These are phyloP conservation scores for Pygmarrhopalites habei DNA, from an alignment of 1,140 invertebrate genomes.

Conservation along the genomic window DNA sequence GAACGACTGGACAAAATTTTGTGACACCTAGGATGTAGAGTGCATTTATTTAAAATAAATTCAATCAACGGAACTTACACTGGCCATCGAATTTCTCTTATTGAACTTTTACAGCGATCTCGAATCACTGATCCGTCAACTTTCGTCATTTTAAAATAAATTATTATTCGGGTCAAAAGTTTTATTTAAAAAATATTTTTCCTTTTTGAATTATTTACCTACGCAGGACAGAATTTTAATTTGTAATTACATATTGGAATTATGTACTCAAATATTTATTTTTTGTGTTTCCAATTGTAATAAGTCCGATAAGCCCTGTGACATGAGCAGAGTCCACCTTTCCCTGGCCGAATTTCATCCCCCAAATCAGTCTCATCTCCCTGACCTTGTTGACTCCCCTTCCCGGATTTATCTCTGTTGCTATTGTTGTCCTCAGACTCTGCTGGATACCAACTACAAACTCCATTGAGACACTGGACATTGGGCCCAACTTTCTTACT, in stretches of 20 bases:
- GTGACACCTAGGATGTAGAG: too few species aligned
- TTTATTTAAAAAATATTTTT: too few species aligned
- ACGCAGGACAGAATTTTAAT: too few species aligned
- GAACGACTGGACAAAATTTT: too few species aligned
- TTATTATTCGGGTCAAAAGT: too few species aligned
- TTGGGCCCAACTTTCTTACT: not conserved
- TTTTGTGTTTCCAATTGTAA: slow-evolving; percentile 1
- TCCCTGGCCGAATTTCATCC: not conserved
- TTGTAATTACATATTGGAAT: not conserved
- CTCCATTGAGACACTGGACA: not conserved
- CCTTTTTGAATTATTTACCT: too few species aligned
- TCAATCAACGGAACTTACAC: too few species aligned
- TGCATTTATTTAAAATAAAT: too few species aligned
- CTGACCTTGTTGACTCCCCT: not conserved
- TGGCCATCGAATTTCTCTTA: too few species aligned
- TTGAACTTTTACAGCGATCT: too few species aligned
- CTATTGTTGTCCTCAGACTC: not conserved
- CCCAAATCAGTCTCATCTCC: not conserved
- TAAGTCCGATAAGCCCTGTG: not conserved
- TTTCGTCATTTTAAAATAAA: too few species aligned
- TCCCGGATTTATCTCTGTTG: not conserved
- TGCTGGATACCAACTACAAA: not conserved
- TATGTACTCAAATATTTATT: not conserved
- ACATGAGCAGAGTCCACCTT: slow-evolving; percentile 1
- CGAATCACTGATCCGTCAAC: too few species aligned